These are phyloP conservation scores for Diogma glabrata DNA, from an alignment of 2,888 invertebrate genomes.

Conservation along the genomic window DNA sequence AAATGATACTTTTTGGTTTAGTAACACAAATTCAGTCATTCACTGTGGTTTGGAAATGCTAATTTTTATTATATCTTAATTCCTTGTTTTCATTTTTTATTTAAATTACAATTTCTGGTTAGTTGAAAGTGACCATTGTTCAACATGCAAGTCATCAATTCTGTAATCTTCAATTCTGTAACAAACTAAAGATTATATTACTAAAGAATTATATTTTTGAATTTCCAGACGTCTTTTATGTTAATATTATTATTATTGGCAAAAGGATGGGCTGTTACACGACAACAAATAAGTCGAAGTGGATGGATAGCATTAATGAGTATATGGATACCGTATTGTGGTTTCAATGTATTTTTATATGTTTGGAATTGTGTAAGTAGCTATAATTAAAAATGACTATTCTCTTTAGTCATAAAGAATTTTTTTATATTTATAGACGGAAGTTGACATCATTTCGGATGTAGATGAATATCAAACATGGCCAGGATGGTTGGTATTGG, in stretches of 20 bases:
- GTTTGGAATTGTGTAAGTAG: constrained; percentile 94
- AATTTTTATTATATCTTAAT: no score
- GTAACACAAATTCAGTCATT: no score
- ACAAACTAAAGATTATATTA: background rate
- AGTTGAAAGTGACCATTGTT: no score
- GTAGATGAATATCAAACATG: constrained; percentile 96
- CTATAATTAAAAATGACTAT: background rate
- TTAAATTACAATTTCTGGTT: background rate
- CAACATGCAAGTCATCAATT: no score
- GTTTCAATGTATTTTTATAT: constrained; percentile 83
- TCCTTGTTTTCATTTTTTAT: background rate
- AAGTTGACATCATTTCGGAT: constrained; percentile 91
- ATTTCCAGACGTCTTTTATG: constrained; percentile 79
- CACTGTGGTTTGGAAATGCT: no score
- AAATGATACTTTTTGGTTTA: no score
- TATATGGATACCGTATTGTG: constrained; percentile 85
- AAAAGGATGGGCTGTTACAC: constrained; percentile 94
- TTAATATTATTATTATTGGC: constrained; percentile 80
- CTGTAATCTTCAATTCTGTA: no score
- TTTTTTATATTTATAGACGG: constrained; percentile 51
- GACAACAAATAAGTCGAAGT: constrained; percentile 79
- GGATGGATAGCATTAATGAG: constrained; percentile 41
- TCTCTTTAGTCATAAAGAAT: constrained; percentile 1
- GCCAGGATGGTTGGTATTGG: constrained; percentile 91
- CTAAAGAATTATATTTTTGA: constrained; percentile 7